These are phyloP conservation scores for Colaptes auratus DNA, from an alignment of 2,113 vertebrate species.

Conservation along the genomic window DNA sequence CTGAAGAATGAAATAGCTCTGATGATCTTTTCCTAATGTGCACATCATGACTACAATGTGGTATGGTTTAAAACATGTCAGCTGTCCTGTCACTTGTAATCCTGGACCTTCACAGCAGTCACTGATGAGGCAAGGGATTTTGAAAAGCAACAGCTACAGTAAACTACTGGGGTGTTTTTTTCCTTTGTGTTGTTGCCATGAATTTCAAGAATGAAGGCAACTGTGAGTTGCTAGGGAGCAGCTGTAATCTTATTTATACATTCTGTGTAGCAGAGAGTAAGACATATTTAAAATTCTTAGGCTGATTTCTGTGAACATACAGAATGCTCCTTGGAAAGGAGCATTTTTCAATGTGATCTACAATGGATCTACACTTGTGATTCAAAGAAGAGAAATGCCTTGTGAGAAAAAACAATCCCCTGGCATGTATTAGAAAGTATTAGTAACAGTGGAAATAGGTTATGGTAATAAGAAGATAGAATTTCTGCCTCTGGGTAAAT, in stretches of 20 bases:
- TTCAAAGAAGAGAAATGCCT: background rate
- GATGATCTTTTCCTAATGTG: background rate
- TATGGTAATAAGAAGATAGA: background rate
- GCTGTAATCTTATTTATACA: slow-evolving; percentile 33
- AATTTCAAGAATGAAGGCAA: slow-evolving; percentile 54
- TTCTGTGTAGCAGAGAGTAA: background rate
- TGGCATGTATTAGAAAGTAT: background rate
- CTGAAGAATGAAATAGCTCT: background rate
- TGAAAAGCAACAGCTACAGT: background rate
- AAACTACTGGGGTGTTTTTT: background rate
- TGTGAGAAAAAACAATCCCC: background rate
- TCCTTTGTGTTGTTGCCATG: slow-evolving; percentile 40
- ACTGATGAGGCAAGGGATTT: background rate
- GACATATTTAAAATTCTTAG: background rate
- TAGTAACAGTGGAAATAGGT: background rate
- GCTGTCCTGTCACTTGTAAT: slow-evolving; percentile 1
- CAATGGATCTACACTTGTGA: background rate
- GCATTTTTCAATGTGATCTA: background rate
- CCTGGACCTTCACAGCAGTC: background rate
- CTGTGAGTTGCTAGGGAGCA: slow-evolving; percentile 32
- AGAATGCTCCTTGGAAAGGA: background rate
- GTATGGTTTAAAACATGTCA: background rate
- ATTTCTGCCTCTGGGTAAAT: background rate
- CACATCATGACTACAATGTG: background rate
- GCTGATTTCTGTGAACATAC: background rate